These are phyloP conservation scores for Microtus oregoni DNA, from an alignment of 2,113 vertebrate genomes.

Conservation along the genomic window DNA sequence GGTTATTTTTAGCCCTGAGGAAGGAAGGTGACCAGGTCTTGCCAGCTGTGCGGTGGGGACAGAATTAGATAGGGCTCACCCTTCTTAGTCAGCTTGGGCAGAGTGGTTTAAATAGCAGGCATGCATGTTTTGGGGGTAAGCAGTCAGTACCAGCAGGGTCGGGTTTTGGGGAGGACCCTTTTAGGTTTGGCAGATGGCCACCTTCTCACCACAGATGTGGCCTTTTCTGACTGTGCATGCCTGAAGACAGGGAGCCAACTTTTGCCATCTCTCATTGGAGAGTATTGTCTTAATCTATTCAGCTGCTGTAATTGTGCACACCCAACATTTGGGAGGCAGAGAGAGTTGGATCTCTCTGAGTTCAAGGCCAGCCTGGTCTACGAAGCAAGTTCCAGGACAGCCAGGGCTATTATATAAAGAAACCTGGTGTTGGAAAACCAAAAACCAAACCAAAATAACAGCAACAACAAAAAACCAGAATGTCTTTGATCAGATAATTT, in stretches of 20 bases:
- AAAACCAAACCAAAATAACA: neutral
- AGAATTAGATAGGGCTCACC: neutral
- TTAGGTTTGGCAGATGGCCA: neutral
- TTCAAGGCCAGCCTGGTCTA: neutral
- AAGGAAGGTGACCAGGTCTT: conserved; percentile 15
- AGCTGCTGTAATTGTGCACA: neutral
- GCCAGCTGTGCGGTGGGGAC: neutral
- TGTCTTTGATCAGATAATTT: neutral
- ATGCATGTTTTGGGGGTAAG: neutral
- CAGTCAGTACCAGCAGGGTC: neutral
- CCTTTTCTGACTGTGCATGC: neutral
- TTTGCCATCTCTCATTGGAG: neutral
- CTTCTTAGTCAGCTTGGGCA: neutral
- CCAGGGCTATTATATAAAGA: neutral
- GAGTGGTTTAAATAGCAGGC: neutral
- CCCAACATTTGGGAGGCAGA: neutral
- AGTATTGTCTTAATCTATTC: neutral
- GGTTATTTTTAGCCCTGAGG: conserved; percentile 70
- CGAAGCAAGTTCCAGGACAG: neutral
- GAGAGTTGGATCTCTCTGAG: neutral
- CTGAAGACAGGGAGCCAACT: too few species aligned
- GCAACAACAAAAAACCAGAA: neutral
- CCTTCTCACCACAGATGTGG: fast-evolving
- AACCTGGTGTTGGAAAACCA: neutral
- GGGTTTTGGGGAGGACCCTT: neutral